phyloP scores from a whole-genome alignment of 2,797 vertebrate genomes.

The Microhierax caerulescens region DNA sequence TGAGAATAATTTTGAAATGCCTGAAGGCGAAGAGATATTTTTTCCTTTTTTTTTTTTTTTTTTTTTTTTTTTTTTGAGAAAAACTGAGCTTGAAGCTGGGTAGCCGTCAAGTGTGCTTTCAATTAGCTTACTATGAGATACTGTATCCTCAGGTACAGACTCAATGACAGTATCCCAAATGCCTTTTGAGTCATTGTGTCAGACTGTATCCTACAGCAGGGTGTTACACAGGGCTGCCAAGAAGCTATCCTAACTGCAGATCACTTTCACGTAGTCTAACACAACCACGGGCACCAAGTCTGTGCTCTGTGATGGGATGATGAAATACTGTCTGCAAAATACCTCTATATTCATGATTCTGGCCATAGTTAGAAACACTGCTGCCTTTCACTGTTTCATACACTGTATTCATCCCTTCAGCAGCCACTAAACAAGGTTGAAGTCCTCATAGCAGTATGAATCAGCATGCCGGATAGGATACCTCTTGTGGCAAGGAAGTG shows the following conservation, averaged over 20 bases:
- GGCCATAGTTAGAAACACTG: neutral
- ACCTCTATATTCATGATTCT: neutral
- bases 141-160: neutral
- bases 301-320: neutral
- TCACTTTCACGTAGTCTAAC: neutral
- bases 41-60: fast-evolving
- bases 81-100: neutral
- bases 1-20: neutral
- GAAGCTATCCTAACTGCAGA: neutral
- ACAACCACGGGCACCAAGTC: neutral
- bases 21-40: neutral
- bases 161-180: neutral
- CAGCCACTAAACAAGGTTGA: neutral
- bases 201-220: neutral
- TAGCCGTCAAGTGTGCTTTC: neutral
- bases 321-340: neutral
- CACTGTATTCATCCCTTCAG: neutral
- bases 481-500: neutral
- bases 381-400: neutral
- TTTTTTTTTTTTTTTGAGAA: neutral
- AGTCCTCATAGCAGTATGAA: neutral
- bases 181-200: neutral
- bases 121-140: neutral
- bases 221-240: neutral
- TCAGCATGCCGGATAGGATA: neutral